Evolutionary conservation across 2,113 vertebrate species (phyloP).

Genomic region (Stomatorhinus ivindoensis): DNA sequence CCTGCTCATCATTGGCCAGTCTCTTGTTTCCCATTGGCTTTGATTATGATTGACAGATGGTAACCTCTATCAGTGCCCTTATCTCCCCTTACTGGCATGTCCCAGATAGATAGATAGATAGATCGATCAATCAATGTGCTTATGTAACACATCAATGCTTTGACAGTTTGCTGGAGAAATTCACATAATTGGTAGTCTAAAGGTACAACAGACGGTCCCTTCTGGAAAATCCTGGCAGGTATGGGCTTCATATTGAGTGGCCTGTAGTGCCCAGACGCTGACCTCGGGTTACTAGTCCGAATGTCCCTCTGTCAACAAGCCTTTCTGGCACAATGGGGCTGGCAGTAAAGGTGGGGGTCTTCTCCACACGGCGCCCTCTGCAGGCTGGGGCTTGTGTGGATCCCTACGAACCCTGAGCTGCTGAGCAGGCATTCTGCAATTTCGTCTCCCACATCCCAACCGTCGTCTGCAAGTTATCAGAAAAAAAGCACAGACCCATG

Average conservation of each 20-base stretch:
- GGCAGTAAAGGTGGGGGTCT: neutral
- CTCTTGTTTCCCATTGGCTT: neutral
- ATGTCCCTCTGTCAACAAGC: neutral
- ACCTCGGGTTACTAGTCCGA: neutral
- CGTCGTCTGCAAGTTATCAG: neutral
- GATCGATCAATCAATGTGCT: neutral
- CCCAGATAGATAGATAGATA: neutral
- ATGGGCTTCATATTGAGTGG: neutral
- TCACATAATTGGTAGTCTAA: neutral
- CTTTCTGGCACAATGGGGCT: neutral
- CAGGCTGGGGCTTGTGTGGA: neutral
- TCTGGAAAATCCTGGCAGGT: neutral
- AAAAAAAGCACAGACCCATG: conserved; percentile 43
- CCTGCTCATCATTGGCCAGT: neutral
- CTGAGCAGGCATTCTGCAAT: neutral
- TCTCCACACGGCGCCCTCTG: neutral
- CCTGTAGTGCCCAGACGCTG: neutral
- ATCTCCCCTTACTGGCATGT: neutral
- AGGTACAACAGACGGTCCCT: neutral
- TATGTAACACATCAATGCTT: neutral
- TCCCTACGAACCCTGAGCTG: too few relatives aligned
- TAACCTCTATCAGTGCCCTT: neutral
- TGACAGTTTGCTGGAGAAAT: neutral
- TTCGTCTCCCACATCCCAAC: neutral
- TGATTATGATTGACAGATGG: neutral